Evolutionary conservation across 2,888 invertebrate genomes (phyloP).

Genomic region (Stenichneumon culpator): DNA sequence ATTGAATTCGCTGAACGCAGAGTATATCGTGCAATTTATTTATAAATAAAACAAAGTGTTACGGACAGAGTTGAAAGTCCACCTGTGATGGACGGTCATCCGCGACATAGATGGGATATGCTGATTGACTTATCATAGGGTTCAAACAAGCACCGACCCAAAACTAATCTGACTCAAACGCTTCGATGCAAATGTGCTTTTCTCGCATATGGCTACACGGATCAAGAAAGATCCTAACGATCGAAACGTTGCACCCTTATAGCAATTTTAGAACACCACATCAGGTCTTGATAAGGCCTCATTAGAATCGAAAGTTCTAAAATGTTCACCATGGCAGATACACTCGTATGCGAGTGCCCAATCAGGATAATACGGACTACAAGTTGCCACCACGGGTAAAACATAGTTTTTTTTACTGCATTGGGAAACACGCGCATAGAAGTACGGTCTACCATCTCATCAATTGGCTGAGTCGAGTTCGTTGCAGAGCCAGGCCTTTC

Average conservation of each 20-base stretch:
- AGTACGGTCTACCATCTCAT: slow-evolving; percentile 8
- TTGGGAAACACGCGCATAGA: neutral
- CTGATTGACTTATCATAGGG: no score
- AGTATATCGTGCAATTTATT: no score
- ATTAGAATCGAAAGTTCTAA: neutral
- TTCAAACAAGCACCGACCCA: neutral
- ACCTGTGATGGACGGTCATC: no score
- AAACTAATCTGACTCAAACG: neutral
- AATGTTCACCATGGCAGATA: neutral
- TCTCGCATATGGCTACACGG: neutral
- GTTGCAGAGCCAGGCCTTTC: slow-evolving; percentile 11
- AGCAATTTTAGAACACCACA: no score
- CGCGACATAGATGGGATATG: no score
- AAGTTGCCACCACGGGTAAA: neutral
- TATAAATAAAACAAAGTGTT: no score
- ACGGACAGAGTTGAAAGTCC: no score
- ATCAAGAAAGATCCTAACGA: neutral
- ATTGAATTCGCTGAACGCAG: no score
- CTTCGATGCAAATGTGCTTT: neutral
- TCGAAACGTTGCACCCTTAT: no score
- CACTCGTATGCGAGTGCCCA: neutral
- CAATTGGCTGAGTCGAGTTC: slow-evolving; percentile 12
- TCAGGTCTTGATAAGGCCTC: no score
- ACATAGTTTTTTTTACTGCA: neutral
- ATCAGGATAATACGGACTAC: neutral